Conservation (phyloP, 2,888 invertebrate species). For the Acrobasis consociella region DNA sequence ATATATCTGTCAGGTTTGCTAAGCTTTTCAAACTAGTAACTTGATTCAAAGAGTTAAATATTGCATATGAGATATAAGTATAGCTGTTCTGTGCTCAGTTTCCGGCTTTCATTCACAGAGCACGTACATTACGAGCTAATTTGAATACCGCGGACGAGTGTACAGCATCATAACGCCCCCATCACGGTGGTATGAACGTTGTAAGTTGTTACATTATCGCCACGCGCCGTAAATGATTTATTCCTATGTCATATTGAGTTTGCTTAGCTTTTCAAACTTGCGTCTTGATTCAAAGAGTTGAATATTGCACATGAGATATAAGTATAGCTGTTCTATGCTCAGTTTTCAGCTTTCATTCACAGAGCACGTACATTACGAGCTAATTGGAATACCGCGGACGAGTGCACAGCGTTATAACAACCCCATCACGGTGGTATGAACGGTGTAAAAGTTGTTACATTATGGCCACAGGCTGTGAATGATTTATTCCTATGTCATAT, state of each 20-base stretch:
- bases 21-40: no score
- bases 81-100: no score
- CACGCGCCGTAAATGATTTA: slow-evolving; percentile 20
- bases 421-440: not conserved
- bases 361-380: slow-evolving; percentile 10
- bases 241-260: not conserved
- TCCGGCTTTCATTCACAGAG: not conserved
- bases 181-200: slow-evolving; percentile 1
- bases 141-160: slow-evolving; percentile 8
- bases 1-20: no score
- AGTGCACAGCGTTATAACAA: slow-evolving; percentile 1
- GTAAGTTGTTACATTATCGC: slow-evolving; percentile 8
- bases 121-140: slow-evolving; percentile 13
- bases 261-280: no score
- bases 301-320: no score
- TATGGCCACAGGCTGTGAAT: slow-evolving; percentile 15
- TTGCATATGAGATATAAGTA: no score
- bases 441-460: slow-evolving; percentile 11
- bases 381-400: slow-evolving; percentile 9
- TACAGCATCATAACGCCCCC: not conserved
- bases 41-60: no score
- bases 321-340: no score
- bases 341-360: not conserved
- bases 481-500: not conserved
- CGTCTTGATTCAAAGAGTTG: no score